Percentiles rank a stretch among this genome's conserved stretches.
phyloP scores from a whole-genome alignment of 2,888 invertebrate species.

The Cabera pusaria region DNA sequence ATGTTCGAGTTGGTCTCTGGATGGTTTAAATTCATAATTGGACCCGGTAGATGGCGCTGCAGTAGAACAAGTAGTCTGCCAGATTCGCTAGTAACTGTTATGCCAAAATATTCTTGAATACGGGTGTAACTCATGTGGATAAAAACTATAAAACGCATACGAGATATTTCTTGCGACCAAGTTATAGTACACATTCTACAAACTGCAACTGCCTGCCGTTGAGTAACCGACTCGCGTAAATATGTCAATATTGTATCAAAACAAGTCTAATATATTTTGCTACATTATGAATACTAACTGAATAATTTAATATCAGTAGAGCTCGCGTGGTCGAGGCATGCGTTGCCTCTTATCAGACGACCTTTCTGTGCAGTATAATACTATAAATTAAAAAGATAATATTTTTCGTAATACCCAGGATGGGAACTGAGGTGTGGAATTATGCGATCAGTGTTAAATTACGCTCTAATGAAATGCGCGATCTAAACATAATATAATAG shows the following conservation, averaged over 20 bases:
- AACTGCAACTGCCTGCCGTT: no score
- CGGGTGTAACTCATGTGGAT: no score
- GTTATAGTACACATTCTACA: constrained; percentile 18
- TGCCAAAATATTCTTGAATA: no score
- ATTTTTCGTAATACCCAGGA: constrained; percentile 12
- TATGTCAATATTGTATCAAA: constrained; percentile 28
- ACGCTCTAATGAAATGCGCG: no score
- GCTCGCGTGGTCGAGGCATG: constrained; percentile 48
- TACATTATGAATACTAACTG: constrained; percentile 25
- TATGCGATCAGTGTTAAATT: constrained; percentile 8
- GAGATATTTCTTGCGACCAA: no score
- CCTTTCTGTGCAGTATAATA: constrained; percentile 43
- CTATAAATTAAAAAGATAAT: constrained; percentile 20
- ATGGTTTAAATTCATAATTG: no score
- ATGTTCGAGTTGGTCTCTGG: no score
- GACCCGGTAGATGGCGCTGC: no score
- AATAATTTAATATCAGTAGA: constrained; percentile 40
- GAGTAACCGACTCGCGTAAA: constrained; percentile 24
- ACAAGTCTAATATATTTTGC: constrained; percentile 27
- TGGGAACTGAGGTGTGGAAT: constrained; percentile 7
- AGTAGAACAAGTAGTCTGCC: no score
- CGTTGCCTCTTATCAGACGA: constrained; percentile 65
- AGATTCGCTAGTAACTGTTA: no score
- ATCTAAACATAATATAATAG: no score
- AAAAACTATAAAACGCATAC: no score